phyloP scores from a whole-genome alignment of 2,113 vertebrate species.

The Rhabdomys dilectus region DNA sequence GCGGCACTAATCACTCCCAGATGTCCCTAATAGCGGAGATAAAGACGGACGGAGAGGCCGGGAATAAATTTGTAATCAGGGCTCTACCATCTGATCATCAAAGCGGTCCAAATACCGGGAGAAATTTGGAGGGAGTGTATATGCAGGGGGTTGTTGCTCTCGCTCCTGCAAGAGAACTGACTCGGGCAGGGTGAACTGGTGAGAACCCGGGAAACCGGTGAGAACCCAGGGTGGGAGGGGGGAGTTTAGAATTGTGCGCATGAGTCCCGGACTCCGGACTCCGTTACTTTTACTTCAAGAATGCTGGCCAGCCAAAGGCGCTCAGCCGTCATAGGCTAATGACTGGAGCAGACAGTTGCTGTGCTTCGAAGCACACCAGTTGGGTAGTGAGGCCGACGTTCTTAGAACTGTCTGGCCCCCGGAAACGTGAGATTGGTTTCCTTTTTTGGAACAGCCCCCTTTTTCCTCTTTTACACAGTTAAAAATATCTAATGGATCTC shows the following conservation, averaged over 20 bases:
- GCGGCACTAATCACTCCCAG: conserved; percentile 92
- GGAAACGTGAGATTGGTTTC: conserved; percentile 65
- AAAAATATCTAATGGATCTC: neutral
- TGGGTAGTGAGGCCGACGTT: neutral
- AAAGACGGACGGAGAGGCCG: conserved; percentile 87
- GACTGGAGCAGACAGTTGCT: neutral
- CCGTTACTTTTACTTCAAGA: conserved; percentile 7
- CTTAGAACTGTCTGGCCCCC: conserved; percentile 59
- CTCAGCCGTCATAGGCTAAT: conserved; percentile 38
- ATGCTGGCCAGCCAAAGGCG: neutral
- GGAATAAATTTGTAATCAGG: conserved; percentile 91
- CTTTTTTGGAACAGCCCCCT: conserved; percentile 46
- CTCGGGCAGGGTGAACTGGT: neutral
- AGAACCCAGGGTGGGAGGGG: neutral
- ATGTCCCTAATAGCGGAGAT: conserved; percentile 92
- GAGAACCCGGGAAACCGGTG: neutral
- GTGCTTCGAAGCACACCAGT: neutral
- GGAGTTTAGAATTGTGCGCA: conserved; percentile 64
- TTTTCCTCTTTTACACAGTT: neutral
- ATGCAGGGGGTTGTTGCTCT: neutral
- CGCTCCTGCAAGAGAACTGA: neutral
- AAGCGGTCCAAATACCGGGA: conserved; percentile 81
- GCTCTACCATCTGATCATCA: conserved; percentile 86
- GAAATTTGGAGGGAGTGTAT: conserved; percentile 72
- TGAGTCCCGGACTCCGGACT: conserved; percentile 65